phyloP scores from a whole-genome alignment of 2,888 invertebrate species.

The Melipona bicolor region DNA sequence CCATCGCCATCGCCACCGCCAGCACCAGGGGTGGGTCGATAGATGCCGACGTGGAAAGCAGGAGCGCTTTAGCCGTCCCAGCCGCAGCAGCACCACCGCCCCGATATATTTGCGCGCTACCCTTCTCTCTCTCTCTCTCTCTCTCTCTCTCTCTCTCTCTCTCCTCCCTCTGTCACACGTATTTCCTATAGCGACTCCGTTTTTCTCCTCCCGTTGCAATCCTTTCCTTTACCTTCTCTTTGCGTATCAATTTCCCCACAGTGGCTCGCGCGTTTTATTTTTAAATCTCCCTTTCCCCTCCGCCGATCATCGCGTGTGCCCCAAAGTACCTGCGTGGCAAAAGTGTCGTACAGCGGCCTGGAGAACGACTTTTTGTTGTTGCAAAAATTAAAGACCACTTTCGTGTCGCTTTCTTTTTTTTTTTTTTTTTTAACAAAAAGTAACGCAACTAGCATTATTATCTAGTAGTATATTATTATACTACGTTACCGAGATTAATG shows the following conservation, averaged over 20 bases:
- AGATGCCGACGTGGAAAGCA: conserved; percentile 77
- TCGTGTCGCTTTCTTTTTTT: no score
- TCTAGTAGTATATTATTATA: no score
- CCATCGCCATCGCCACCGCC: conserved; percentile 20
- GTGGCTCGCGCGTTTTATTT: background rate
- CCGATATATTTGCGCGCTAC: conserved; percentile 64
- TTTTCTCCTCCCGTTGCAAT: background rate
- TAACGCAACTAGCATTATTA: no score
- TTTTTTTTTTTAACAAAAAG: no score
- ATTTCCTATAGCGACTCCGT: background rate
- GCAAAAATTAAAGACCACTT: no score
- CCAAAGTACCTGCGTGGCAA: background rate
- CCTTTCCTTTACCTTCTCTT: background rate
- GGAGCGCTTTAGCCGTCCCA: conserved; percentile 72
- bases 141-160: background rate
- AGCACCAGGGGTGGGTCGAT: conserved; percentile 78
- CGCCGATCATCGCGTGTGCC: background rate
- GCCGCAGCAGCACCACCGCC: conserved; percentile 73
- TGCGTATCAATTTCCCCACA: background rate
- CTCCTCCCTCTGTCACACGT: no score
- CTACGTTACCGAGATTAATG: no score
- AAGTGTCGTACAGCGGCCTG: no score
- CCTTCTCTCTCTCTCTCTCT: background rate
- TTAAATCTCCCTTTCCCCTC: background rate
- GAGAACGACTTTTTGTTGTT: no score